phyloP scores from a whole-genome alignment of 2,797 vertebrate genomes.

The Labeo calbasu region DNA sequence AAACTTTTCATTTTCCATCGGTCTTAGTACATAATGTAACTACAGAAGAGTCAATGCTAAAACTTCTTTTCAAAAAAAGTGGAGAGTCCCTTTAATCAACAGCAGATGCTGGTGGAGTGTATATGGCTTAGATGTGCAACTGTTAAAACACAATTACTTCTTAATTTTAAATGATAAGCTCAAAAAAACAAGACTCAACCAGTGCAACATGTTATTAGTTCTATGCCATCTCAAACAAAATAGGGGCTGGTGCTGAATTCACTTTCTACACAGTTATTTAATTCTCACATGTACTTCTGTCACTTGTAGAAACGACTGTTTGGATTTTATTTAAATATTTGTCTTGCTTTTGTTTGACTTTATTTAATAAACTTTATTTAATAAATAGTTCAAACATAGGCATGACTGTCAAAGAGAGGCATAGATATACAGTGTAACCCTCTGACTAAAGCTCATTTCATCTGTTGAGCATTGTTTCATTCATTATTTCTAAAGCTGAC shows the following conservation, averaged over 20 bases:
- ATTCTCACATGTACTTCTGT: neutral
- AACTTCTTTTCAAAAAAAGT: no score
- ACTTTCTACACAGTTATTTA: neutral
- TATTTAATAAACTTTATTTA: conserved; percentile 28
- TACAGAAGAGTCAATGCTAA: no score
- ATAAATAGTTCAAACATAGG: conserved; percentile 7
- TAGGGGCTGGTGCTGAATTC: neutral
- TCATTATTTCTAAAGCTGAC: neutral
- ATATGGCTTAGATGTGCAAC: neutral
- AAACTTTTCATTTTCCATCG: no score
- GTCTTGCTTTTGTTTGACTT: conserved; percentile 24
- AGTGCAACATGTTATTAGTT: neutral
- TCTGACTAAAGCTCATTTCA: neutral
- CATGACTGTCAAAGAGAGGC: neutral
- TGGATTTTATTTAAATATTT: neutral
- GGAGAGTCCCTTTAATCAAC: neutral
- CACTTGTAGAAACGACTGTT: neutral
- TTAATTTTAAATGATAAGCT: neutral
- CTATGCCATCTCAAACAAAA: neutral
- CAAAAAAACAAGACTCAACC: neutral
- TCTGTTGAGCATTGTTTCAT: neutral
- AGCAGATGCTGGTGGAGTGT: neutral
- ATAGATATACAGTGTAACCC: neutral
- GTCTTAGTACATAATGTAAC: no score
- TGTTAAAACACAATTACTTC: neutral